Conservation (phyloP, 1,140 invertebrate genomes). For the Philotrypesis tridentata region DNA sequence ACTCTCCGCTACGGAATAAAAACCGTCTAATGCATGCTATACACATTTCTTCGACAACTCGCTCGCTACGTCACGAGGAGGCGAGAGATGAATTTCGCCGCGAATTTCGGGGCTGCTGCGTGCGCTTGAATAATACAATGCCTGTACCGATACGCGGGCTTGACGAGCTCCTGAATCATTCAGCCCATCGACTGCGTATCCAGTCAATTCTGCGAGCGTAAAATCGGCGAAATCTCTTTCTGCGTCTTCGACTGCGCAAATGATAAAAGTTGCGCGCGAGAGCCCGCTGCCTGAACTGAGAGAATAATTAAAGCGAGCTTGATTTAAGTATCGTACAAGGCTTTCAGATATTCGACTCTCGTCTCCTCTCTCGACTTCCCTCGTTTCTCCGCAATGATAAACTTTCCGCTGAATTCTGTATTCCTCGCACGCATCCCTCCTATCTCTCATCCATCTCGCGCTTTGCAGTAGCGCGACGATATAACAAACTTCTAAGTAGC, state of each 20-base stretch:
- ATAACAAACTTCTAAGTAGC: slow-evolving; percentile 50
- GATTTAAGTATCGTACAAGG: no score
- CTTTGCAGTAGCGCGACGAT: slow-evolving; percentile 9
- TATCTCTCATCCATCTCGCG: not conserved
- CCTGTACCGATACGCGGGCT: no score
- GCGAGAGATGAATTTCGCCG: not conserved
- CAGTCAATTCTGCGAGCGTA: no score
- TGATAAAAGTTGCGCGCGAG: not conserved
- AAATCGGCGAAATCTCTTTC: not conserved
- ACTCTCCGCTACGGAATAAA: slow-evolving; percentile 11
- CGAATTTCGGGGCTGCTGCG: no score
- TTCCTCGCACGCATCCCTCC: not conserved
- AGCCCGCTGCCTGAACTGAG: no score
- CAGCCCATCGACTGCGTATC: no score
- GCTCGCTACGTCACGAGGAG: not conserved
- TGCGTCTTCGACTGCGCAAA: not conserved
- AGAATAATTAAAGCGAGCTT: no score
- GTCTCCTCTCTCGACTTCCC: not conserved
- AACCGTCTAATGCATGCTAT: not conserved
- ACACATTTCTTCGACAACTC: not conserved
- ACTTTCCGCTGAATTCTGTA: not conserved
- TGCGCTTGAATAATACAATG: no score
- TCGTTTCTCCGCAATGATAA: not conserved
- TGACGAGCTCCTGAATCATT: no score
- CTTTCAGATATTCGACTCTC: not conserved